A percentile compares a stretch with the other conserved stretches of the same genome.
Conservation (phyloP, 2,888 invertebrate species). For the Caenorhabditis plicata region DNA sequence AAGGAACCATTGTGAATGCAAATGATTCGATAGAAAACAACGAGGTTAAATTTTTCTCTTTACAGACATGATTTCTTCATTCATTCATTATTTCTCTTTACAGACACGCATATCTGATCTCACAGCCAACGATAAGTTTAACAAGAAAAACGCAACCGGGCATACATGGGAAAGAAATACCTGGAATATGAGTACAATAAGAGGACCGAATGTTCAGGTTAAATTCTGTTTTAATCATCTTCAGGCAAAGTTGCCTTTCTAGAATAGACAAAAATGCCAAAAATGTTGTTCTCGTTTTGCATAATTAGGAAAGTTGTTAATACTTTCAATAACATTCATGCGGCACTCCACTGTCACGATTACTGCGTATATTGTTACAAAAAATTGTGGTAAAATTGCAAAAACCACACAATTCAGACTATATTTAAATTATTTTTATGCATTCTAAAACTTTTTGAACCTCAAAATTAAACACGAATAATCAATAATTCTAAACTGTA, state of each 20-base stretch:
- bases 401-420: too few species aligned
- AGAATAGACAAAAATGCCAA: too few species aligned
- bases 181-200: slow-evolving; percentile 49
- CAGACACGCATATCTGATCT: slow-evolving; percentile 3
- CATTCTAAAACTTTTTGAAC: too few species aligned
- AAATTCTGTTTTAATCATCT: too few species aligned
- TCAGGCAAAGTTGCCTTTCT: too few species aligned
- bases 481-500: too few species aligned
- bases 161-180: slow-evolving; percentile 48
- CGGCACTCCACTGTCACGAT: slow-evolving; percentile 1
- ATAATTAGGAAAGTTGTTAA: neutral
- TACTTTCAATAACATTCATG: slow-evolving; percentile 8
- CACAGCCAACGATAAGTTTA: slow-evolving; percentile 16
- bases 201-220: slow-evolving; percentile 41
- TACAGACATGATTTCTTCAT: slow-evolving; percentile 3
- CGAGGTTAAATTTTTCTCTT: slow-evolving; percentile 4
- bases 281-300: too few species aligned
- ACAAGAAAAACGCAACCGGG: slow-evolving; percentile 23
- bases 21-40: slow-evolving; percentile 4
- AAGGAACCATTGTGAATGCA: slow-evolving; percentile 27
- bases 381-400: neutral
- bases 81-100: neutral
- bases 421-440: too few species aligned
- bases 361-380: neutral
- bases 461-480: too few species aligned